Conservation (phyloP, 2,797 vertebrate species). For the Sarcoramphus papa region DNA sequence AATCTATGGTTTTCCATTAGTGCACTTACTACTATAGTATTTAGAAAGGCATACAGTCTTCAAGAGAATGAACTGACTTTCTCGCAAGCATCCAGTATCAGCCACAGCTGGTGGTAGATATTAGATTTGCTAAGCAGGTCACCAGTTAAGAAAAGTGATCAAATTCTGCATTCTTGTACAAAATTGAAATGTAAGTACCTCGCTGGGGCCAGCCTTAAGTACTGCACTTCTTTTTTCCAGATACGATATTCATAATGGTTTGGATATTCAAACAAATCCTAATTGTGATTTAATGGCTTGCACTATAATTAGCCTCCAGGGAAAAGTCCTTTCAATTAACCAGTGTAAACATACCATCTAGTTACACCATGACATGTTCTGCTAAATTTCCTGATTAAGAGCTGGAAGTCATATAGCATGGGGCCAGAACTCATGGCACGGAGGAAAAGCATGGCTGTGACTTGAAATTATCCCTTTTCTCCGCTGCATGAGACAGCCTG, state of each 20-base stretch:
- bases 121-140: neutral
- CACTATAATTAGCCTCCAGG: conserved; percentile 57
- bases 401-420: neutral
- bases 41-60: neutral
- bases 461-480: neutral
- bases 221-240: neutral
- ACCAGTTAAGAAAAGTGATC: neutral
- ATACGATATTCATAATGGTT: neutral
- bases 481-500: too few species aligned
- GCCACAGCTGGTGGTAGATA: neutral
- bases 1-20: neutral
- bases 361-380: conserved; percentile 52
- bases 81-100: neutral
- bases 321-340: conserved; percentile 66
- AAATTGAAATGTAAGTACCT: neutral
- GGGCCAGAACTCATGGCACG: neutral
- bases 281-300: conserved; percentile 67
- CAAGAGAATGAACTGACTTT: neutral
- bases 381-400: conserved; percentile 42
- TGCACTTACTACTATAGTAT: accelerated
- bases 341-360: conserved; percentile 57
- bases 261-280: conserved; percentile 53
- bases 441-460: neutral
- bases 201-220: neutral
- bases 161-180: neutral